Evolutionary conservation across 2,113 vertebrate species (phyloP).

Genomic region (Brachyistius frenatus): DNA sequence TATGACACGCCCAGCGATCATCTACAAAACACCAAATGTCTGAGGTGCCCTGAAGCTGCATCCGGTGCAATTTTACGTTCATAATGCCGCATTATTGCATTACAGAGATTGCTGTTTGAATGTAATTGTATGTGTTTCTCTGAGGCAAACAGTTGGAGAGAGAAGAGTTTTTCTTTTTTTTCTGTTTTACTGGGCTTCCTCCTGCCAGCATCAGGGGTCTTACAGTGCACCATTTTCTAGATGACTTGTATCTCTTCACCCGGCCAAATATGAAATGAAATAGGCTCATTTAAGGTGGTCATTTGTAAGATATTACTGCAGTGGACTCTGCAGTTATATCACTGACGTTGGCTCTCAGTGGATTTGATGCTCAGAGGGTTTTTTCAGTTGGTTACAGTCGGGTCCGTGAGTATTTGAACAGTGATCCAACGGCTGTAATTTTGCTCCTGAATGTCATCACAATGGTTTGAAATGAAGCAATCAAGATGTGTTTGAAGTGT

Average conservation of each 20-base stretch:
- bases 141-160: background rate
- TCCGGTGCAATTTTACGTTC: slow-evolving; percentile 31
- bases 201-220: slow-evolving; percentile 5
- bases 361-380: background rate
- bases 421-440: too few relatives aligned
- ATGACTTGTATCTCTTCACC: slow-evolving; percentile 30
- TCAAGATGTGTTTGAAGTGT: too few relatives aligned
- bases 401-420: background rate
- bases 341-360: slow-evolving; percentile 9
- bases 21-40: slow-evolving; percentile 63
- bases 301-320: slow-evolving; percentile 18
- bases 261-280: slow-evolving; percentile 48
- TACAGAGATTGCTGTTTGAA: slow-evolving; percentile 36
- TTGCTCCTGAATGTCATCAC: too few relatives aligned
- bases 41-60: slow-evolving; percentile 14
- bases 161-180: background rate
- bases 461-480: too few relatives aligned
- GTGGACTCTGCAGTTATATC: slow-evolving; percentile 1
- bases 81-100: slow-evolving; percentile 26
- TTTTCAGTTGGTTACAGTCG: background rate
- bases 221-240: slow-evolving; percentile 11
- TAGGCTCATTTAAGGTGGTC: slow-evolving; percentile 20
- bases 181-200: slow-evolving; percentile 2
- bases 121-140: slow-evolving; percentile 14
- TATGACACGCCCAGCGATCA: slow-evolving; percentile 32